Evolutionary conservation across 2,888 invertebrate species (phyloP).

Genomic region (Acrocyrtus sp.): DNA sequence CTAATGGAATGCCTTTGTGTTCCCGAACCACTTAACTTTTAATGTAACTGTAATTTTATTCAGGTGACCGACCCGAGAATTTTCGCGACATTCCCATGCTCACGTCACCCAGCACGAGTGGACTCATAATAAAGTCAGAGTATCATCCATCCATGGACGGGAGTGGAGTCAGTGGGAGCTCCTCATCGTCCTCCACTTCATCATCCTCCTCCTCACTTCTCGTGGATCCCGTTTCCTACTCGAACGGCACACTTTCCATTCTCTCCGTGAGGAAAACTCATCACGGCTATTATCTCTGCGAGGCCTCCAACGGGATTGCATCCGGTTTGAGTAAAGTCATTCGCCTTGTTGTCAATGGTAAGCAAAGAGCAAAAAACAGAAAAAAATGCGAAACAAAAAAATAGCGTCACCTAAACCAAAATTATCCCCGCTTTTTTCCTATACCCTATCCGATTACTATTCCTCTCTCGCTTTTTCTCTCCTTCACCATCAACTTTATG

Average conservation of each 20-base stretch:
- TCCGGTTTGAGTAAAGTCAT: slow-evolving; percentile 67
- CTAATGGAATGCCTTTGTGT: neutral
- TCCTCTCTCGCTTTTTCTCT: slow-evolving; percentile 18
- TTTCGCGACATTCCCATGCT: slow-evolving; percentile 58
- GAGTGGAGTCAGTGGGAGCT: too few relatives aligned
- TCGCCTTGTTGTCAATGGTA: slow-evolving; percentile 63
- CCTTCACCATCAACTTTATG: too few relatives aligned
- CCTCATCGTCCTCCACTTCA: slow-evolving; percentile 15
- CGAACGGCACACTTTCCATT: slow-evolving; percentile 63
- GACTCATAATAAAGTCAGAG: neutral
- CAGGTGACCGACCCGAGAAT: slow-evolving; percentile 59
- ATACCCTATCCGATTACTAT: slow-evolving; percentile 18
- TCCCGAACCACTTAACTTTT: too few relatives aligned
- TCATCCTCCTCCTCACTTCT: slow-evolving; percentile 14
- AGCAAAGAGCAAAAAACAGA: slow-evolving; percentile 22
- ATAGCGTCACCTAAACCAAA: too few relatives aligned
- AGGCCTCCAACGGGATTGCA: slow-evolving; percentile 67
- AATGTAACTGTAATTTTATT: too few relatives aligned
- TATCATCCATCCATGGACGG: neutral
- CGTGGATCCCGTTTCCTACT: slow-evolving; percentile 53
- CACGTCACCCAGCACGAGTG: slow-evolving; percentile 4
- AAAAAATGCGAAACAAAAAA: neutral
- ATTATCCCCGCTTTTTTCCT: too few relatives aligned
- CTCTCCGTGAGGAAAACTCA: slow-evolving; percentile 56
- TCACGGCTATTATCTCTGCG: slow-evolving; percentile 67